Evolutionary conservation across 2,888 invertebrate species (phyloP), one percentile per base, ranked within the genome.

Genomic region (Nemurella pictetii): DNA sequence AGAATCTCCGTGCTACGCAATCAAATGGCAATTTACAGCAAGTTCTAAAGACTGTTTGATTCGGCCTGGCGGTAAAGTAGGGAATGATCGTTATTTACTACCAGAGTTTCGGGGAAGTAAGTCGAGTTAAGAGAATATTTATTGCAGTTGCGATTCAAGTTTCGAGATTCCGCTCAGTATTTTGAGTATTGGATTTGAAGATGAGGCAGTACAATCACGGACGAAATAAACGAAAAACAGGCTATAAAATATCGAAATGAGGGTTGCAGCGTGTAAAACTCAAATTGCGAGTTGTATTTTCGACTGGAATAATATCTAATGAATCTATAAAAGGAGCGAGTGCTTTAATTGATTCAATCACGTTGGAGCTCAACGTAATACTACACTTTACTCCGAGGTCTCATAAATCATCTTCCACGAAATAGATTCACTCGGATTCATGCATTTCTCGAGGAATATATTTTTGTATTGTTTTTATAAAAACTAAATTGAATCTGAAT

Each of bases 21-120:
- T 85, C 82, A 85, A 85, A 85, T 82, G 82, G 73, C 85, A 85
- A 85, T 85, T 85, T 85, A 82, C 82, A 30, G 72, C 29, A 15
- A 83, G 36, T 81, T 85, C 83, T 85, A 85, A 85, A 82, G 85
- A 77, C 85, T 82, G 85, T 85, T 85, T 85, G 85, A 85, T 85
- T 81, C 82, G 82, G 82, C 35, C 32, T 20, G 30, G 30, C 26
- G 85, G 85, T 85, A 85, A 85, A 85, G 82, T 55, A 36, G 36
- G 26, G 85, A 85, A 85, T 85, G 83, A 85, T 85, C 82, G 85
- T 85, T 85, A 85, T 85, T 83, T 83, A 82, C 82, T 82, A 82
- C 72, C 82, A 3, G 82, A 82, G 82, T 82, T 82, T 82, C 25
- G 55, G 83, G 35, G 80, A 83, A 83, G 80, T 83, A 26, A 73